phyloP scores from a whole-genome alignment of 1,140 invertebrate species.

The Drosophila busckii region DNA sequence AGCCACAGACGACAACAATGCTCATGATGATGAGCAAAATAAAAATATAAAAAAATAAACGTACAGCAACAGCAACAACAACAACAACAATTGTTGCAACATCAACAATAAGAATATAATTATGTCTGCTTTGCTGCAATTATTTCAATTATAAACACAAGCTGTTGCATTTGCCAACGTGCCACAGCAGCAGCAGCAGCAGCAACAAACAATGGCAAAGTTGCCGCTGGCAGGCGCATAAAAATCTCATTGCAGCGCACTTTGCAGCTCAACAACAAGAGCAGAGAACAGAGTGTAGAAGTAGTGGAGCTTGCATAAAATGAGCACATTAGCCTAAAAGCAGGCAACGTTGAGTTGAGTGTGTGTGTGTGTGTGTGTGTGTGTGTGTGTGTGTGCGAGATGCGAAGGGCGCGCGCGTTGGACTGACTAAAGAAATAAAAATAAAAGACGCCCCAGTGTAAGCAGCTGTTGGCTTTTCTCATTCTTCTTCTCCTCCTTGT shows the following conservation, averaged over 20 bases:
- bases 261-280: slow-evolving; percentile 9
- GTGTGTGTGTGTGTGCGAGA: not conserved
- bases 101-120: slow-evolving; percentile 47
- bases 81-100: slow-evolving; percentile 9
- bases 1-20: slow-evolving; percentile 25
- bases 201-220: slow-evolving; percentile 40
- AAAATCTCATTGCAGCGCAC: slow-evolving; percentile 44
- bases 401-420: slow-evolving; percentile 25
- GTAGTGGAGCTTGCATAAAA: slow-evolving; percentile 41
- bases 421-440: slow-evolving; percentile 30
- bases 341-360: slow-evolving; percentile 23
- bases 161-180: slow-evolving; percentile 49
- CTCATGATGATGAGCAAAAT: slow-evolving; percentile 22
- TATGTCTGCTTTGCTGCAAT: slow-evolving; percentile 61
- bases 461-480: slow-evolving; percentile 31
- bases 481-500: slow-evolving; percentile 7
- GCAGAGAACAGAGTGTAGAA: not conserved
- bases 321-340: slow-evolving; percentile 61
- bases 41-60: slow-evolving; percentile 9
- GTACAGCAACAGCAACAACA: slow-evolving; percentile 11
- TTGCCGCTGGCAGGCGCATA: slow-evolving; percentile 29
- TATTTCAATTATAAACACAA: slow-evolving; percentile 67
- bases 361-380: not conserved
- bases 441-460: slow-evolving; percentile 9
- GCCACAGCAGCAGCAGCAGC: slow-evolving; percentile 29